Base-by-base conservation (phyloP, 2,797 vertebrate species). In the Pseudopleuronectes americanus region DNA sequence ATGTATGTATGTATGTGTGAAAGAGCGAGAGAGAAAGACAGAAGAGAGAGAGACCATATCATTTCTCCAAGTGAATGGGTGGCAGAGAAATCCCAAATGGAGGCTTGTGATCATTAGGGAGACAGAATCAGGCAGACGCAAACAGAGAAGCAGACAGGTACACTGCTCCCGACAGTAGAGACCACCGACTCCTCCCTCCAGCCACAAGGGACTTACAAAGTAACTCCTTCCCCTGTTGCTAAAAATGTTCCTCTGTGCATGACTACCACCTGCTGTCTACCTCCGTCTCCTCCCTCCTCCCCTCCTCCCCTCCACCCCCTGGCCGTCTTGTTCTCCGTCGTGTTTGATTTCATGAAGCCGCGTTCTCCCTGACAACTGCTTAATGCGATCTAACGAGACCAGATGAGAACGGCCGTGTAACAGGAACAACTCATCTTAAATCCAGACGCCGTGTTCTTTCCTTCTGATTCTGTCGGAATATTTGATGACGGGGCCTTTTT, bases 281-380 rank as follows among this genome's bases (percentile, higher is more conserved):
- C 87, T 89, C 74, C 47, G 49, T 85, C 79, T 77, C 77, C 80
- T 78, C 78, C 64, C 86, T 87, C 83, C 87, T 77, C 82, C 78
- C 64, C 86, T 87, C 83, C 87, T 77, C 82, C 81, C 45, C 88
- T 85, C 82, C 86, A 76, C 79, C 85, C 89, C 43, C 83, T 12
- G 84, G 82, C 85, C 85, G 81, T 58, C 73, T 75, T 5, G 0
- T 57, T 86, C 52, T 60, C 49, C 0, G 17, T 57, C 26, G 2
- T 54, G 45, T 83, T 84, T 68, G 58, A 68, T 62, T 76, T 93
- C 52, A 84, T 87, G 88, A 89, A 91, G 91, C 93, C 89, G 77
- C 90, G 91, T 93, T 93, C 92, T 90, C 92, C 92, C 88, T 90
- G 89, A 87, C 89, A 85, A 89, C 93, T 91, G 84, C 91, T 92